phyloP scores from a whole-genome alignment of 2,888 invertebrate species.

The Conistra vaccinii region DNA sequence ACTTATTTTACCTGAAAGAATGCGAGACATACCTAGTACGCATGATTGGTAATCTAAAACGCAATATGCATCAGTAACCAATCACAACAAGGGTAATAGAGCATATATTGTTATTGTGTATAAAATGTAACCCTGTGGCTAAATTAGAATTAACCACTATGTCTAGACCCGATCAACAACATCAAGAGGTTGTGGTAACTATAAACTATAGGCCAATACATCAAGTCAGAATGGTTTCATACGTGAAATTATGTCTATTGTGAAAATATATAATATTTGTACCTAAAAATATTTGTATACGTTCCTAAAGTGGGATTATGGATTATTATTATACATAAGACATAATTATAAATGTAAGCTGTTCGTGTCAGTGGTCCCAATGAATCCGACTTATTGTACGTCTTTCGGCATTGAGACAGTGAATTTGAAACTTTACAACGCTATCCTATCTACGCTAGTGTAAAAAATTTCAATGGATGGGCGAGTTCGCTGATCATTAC shows the following conservation, averaged over 20 bases:
- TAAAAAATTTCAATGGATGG: constrained; percentile 81
- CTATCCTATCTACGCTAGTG: constrained; percentile 86
- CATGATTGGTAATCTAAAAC: constrained; percentile 27
- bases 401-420: constrained; percentile 68
- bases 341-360: constrained; percentile 56
- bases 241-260: constrained; percentile 63
- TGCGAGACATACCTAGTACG: constrained; percentile 56
- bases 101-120: constrained; percentile 9
- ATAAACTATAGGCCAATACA: constrained; percentile 66
- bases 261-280: constrained; percentile 75
- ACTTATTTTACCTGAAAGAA: constrained; percentile 26
- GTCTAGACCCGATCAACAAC: constrained; percentile 40
- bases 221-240: constrained; percentile 40
- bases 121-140: constrained; percentile 37
- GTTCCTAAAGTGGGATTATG: constrained; percentile 56
- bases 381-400: constrained; percentile 58
- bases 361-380: constrained; percentile 68
- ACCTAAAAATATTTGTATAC: constrained; percentile 74
- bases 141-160: constrained; percentile 15
- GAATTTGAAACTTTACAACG: constrained; percentile 81
- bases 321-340: constrained; percentile 57
- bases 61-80: constrained; percentile 24
- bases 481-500: constrained; percentile 69
- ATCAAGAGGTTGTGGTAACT: constrained; percentile 43
- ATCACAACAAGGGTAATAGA: constrained; percentile 18